These are phyloP conservation scores for Erebia ligea DNA, from an alignment of 2,888 invertebrate species.

Conservation along the genomic window DNA sequence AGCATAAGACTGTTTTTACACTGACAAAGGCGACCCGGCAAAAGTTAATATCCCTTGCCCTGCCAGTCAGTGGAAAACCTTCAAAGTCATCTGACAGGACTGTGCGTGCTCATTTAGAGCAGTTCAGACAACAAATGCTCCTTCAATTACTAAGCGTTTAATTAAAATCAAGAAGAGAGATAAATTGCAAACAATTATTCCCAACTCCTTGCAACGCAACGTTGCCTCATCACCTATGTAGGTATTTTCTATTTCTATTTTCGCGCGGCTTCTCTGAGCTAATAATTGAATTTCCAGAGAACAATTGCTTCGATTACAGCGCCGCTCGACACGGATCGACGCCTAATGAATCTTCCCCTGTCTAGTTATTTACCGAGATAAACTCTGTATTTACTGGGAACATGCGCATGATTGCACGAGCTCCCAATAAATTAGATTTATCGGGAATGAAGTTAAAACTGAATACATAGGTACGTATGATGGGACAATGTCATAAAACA, in stretches of 20 bases:
- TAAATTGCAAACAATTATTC: slow-evolving; percentile 77
- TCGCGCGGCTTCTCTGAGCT: slow-evolving; percentile 59
- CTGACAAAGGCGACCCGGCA: too few relatives aligned
- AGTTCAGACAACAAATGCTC: slow-evolving; percentile 39
- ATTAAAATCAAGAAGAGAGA: slow-evolving; percentile 71
- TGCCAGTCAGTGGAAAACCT: background rate
- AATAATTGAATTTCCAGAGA: slow-evolving; percentile 81
- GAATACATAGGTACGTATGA: slow-evolving; percentile 45
- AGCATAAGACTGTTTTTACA: too few relatives aligned
- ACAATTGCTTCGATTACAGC: slow-evolving; percentile 82
- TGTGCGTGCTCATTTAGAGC: background rate
- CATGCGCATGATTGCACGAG: slow-evolving; percentile 81
- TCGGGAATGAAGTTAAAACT: slow-evolving; percentile 50
- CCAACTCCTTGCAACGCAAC: slow-evolving; percentile 63
- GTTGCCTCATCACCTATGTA: slow-evolving; percentile 69
- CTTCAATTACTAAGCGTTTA: slow-evolving; percentile 54
- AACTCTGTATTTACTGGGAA: slow-evolving; percentile 78
- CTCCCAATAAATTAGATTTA: slow-evolving; percentile 79
- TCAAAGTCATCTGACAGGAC: background rate
- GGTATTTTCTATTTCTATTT: slow-evolving; percentile 49
- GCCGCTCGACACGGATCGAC: slow-evolving; percentile 75
- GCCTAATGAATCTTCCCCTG: slow-evolving; percentile 81
- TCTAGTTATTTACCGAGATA: slow-evolving; percentile 81
- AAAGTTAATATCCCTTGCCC: too few relatives aligned
- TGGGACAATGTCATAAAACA: slow-evolving; percentile 38